Evolutionary conservation across 1,140 invertebrate genomes (phyloP).

Genomic region (Listronotus oregonensis): DNA sequence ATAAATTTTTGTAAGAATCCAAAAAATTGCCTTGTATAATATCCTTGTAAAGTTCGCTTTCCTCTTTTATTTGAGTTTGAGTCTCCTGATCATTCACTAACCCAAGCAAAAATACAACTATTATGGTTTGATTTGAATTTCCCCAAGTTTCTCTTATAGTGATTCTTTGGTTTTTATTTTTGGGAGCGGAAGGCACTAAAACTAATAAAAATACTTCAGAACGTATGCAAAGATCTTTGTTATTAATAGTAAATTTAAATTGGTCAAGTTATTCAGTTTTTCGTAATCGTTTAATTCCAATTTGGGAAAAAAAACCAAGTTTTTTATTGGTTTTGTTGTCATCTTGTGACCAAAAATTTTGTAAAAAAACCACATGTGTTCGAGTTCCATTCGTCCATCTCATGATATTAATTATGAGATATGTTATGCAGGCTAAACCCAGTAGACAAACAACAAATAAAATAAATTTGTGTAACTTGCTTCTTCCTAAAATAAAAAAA

Average conservation of each 20-base stretch:
- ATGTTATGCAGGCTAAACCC: too few species aligned
- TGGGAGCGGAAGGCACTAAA: conserved; percentile 70
- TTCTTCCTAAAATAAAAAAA: too few species aligned
- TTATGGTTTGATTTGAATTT: conserved; percentile 42
- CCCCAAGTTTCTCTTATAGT: conserved; percentile 75
- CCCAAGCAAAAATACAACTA: conserved; percentile 72
- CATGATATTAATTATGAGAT: too few species aligned
- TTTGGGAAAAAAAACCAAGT: too few species aligned
- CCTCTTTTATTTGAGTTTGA: conserved; percentile 62
- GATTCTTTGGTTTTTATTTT: conserved; percentile 64
- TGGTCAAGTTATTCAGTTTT: neutral
- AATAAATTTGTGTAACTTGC: too few species aligned
- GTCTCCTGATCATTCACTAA: conserved; percentile 54
- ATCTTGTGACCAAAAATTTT: too few species aligned
- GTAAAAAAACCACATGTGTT: too few species aligned
- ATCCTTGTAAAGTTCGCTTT: conserved; percentile 67
- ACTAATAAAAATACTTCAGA: conserved; percentile 60
- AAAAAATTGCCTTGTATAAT: conserved; percentile 78
- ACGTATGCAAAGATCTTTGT: neutral
- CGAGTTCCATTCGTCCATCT: too few species aligned
- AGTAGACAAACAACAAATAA: too few species aligned
- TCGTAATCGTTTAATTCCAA: neutral
- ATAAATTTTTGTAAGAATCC: conserved; percentile 83
- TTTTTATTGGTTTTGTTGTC: too few species aligned
- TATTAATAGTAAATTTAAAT: conserved; percentile 11